Base-by-base conservation (phyloP, 1,140 invertebrate genomes). In the Aleiodes sp. region DNA sequence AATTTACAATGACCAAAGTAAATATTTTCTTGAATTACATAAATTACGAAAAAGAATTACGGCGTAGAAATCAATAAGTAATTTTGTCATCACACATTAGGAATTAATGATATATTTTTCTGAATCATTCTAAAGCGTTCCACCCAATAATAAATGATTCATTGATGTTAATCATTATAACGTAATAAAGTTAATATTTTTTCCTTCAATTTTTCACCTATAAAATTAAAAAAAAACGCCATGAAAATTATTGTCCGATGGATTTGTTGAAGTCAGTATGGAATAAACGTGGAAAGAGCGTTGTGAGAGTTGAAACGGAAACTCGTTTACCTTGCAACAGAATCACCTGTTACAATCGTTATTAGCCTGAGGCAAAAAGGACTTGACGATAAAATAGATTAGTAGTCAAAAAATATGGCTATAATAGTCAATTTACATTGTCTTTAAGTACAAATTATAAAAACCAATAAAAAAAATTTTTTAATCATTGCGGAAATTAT, bases 281-380 rank as follows among this genome's bases (percentile, higher is more conserved):
- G 63, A 69, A 66, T n/a, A 57, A 33, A 21, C n/a, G n/a, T n/a
- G n/a, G n/a, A n/a, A n/a, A n/a, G n/a, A 26, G 37, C 19, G n/a
- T 62, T 39, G 37, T 62, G 46, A 70, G 65, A 64, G 28, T 60
- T 39, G 35, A 14, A 65, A 41, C 3, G 62, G 29, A 63, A 70
- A 70, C 62, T 70, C 21, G 68, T 46, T 70, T 28, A 65, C 68
- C 68, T 70, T 70, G 68, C 62, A 65, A 65, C 57, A 28, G 64
- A 70, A 57, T 60, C 68, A 70, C 52, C 33, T 59, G 56, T 64
- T 65, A 60, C 14, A 39, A 60, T 65, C 61, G 21, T 39, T 41
- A 59, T 70, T 52, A 24, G 65, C 65, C 29, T 43, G 31, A 68
- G 26, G 39, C 35, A 21, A 59, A n/a, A 16, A 14, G 19, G 14